Percentiles rank a stretch among this genome's conserved stretches.
Conservation (phyloP, 2,888 invertebrate genomes). For the Aquatica leii region DNA sequence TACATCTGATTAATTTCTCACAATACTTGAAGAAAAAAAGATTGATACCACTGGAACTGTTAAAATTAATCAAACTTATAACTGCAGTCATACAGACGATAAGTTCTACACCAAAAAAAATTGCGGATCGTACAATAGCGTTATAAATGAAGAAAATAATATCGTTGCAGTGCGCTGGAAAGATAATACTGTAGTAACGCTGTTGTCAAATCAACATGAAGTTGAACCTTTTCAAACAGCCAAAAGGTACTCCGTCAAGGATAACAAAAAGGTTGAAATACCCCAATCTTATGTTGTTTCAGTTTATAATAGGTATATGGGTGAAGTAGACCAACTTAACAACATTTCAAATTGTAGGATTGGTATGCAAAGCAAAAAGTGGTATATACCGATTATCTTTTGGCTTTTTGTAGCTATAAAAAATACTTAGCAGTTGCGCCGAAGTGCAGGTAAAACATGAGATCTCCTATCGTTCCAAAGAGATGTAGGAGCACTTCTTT, state of each 20-base stretch:
- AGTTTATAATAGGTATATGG: conserved; percentile 18
- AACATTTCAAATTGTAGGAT: conserved; percentile 16
- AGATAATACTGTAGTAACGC: background rate
- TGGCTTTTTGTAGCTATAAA: conserved; percentile 44
- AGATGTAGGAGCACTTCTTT: conserved; percentile 43
- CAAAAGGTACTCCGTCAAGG: background rate
- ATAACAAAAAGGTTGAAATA: conserved; percentile 1
- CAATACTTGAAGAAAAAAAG: too few relatives aligned
- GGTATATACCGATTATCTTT: conserved; percentile 42
- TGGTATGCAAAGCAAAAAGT: conserved; percentile 15
- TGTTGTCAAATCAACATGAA: background rate
- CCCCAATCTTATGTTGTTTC: conserved; percentile 12
- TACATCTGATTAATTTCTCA: too few relatives aligned
- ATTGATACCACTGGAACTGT: too few relatives aligned
- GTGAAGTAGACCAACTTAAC: conserved; percentile 21
- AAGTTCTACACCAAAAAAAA: too few relatives aligned
- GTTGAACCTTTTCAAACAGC: background rate
- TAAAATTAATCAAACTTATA: too few relatives aligned
- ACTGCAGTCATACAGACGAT: too few relatives aligned
- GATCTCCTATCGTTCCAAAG: background rate
- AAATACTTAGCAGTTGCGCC: background rate
- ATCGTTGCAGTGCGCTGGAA: background rate
- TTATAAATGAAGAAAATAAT: background rate
- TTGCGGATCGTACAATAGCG: too few relatives aligned
- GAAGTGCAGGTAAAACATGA: background rate